Evolutionary conservation across 2,113 vertebrate species (phyloP).

Genomic region (Colossoma macropomum): DNA sequence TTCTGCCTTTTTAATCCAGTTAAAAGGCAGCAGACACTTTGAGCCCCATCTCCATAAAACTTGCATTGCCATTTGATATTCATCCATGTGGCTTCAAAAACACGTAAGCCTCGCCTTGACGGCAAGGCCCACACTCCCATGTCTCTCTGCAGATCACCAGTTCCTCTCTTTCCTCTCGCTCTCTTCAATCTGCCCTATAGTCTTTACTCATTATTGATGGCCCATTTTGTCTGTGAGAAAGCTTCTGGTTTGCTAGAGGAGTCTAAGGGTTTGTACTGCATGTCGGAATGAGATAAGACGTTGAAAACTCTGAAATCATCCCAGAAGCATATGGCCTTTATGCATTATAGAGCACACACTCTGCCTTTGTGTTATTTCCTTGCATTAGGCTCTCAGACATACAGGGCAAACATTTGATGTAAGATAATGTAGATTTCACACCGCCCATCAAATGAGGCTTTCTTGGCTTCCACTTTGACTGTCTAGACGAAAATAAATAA

Average conservation of each 20-base stretch:
- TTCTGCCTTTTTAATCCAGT: conserved; percentile 34
- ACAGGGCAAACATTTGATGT: background rate
- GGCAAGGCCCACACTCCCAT: conserved; percentile 21
- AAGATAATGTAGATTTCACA: background rate
- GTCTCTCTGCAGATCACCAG: conserved; percentile 27
- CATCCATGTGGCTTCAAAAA: conserved; percentile 53
- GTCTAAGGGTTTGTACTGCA: background rate
- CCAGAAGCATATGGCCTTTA: conserved; percentile 22
- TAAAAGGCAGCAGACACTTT: conserved; percentile 43
- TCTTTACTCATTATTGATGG: conserved; percentile 41
- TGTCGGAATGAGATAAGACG: background rate
- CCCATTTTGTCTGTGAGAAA: conserved; percentile 30
- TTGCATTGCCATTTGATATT: conserved; percentile 58
- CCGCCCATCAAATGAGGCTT: background rate
- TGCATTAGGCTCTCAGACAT: conserved; percentile 15
- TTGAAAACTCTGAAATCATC: background rate
- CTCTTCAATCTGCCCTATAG: background rate
- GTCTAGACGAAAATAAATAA: conserved; percentile 14
- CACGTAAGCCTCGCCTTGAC: conserved; percentile 40
- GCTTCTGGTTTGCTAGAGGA: background rate
- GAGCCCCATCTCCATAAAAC: conserved; percentile 52
- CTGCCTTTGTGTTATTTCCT: conserved; percentile 24
- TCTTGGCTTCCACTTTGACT: conserved; percentile 1
- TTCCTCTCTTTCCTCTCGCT: background rate
- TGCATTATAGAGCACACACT: conserved; percentile 37